A percentile compares a stretch with the other conserved stretches of the same genome.
phyloP scores from a whole-genome alignment of 2,113 vertebrate genomes.

The Semnornis frantzii region DNA sequence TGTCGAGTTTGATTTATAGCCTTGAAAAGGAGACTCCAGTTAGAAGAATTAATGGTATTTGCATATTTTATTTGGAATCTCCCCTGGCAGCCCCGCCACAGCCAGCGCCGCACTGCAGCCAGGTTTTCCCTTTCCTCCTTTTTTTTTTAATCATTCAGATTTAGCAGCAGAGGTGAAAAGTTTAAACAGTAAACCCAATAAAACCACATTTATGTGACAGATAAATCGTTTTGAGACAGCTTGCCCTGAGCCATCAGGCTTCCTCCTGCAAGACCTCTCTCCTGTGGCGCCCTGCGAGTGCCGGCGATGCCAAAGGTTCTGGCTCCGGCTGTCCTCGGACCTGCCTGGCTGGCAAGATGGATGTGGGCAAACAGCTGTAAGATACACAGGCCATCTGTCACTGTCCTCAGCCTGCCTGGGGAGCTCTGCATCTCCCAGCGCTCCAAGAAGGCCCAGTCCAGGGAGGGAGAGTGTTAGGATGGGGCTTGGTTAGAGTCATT shows the following conservation, averaged over 20 bases:
- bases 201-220: constrained; percentile 72
- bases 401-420: not conserved
- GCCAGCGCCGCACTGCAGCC: not conserved
- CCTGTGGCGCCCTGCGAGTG: not conserved
- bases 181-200: constrained; percentile 74
- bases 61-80: constrained; percentile 74
- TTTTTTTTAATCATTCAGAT: not conserved
- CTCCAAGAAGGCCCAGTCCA: not conserved
- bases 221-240: constrained; percentile 46
- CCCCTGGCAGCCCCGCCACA: constrained; percentile 14
- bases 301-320: not conserved
- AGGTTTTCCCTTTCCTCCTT: not conserved
- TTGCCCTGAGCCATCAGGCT: not conserved
- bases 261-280: constrained; percentile 11
- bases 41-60: constrained; percentile 73
- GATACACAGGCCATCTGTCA: constrained; percentile 34
- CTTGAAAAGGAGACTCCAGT: constrained; percentile 43
- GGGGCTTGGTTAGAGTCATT: rapidly evolving
- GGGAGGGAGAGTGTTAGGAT: not conserved
- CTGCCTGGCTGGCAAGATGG: not conserved
- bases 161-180: constrained; percentile 74
- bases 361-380: constrained; percentile 26
- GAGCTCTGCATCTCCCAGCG: not conserved
- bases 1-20: constrained; percentile 70
- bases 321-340: not conserved